A percentile compares a stretch with the other conserved stretches of the same genome.
Evolutionary conservation across 2,113 vertebrate species (phyloP).

Genomic region (Antechinus flavipes): DNA sequence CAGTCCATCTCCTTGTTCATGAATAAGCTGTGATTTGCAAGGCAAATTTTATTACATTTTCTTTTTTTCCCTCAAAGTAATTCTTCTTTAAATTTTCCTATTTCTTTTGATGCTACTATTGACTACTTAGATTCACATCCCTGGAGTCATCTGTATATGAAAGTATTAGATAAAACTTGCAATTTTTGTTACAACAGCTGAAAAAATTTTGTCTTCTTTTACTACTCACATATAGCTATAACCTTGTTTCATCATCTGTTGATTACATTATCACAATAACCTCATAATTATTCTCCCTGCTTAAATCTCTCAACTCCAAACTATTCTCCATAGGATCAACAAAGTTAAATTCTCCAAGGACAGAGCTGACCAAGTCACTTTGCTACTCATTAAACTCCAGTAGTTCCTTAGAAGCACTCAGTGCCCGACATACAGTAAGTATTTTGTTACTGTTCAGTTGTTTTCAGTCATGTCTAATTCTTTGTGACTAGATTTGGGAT

Average conservation of each 20-base stretch:
- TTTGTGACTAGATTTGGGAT: neutral
- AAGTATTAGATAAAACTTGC: neutral
- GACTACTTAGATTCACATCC: neutral
- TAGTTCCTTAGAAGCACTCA: neutral
- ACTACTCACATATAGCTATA: neutral
- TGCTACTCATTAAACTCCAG: neutral
- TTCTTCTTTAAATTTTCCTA: neutral
- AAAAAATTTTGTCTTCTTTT: neutral
- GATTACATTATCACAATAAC: neutral
- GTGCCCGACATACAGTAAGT: neutral
- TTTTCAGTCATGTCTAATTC: neutral
- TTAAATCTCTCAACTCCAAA: neutral
- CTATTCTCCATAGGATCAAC: neutral
- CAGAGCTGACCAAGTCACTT: neutral
- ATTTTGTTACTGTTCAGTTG: neutral
- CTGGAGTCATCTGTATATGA: neutral
- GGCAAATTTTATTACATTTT: neutral
- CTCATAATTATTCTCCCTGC: neutral
- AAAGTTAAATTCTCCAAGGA: neutral
- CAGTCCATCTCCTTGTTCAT: neutral
- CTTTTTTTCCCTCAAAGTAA: neutral
- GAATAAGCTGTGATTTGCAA: too few species aligned
- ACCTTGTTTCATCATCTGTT: neutral
- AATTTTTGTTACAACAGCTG: neutral
- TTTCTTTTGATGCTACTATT: neutral